phyloP scores from a whole-genome alignment of 2,888 invertebrate genomes.

The Harpalus rufipes region DNA sequence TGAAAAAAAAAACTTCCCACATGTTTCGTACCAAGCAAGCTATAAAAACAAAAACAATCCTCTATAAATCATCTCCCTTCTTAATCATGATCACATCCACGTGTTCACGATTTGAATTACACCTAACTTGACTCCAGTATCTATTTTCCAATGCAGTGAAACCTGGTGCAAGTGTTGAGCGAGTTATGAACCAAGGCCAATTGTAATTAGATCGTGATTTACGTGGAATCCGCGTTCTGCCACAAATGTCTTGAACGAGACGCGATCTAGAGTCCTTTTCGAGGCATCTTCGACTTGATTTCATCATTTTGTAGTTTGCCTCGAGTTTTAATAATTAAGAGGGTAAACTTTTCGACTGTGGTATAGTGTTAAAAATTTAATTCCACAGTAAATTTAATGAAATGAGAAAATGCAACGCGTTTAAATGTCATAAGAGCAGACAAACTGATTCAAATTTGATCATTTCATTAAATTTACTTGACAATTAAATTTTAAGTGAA shows the following conservation, averaged over 20 bases:
- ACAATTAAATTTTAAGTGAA: too few species aligned
- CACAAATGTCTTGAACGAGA: constrained; percentile 19
- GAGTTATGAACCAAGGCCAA: constrained; percentile 15
- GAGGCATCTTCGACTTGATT: background rate
- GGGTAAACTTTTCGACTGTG: too few species aligned
- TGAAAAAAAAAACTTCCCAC: constrained; percentile 1
- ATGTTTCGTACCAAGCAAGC: background rate
- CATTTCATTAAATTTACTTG: too few species aligned
- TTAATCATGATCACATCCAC: constrained; percentile 29
- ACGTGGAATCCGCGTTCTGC: constrained; percentile 29
- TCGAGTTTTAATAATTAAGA: too few species aligned
- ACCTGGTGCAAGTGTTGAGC: background rate
- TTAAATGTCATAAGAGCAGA: too few species aligned
- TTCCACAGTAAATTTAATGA: too few species aligned
- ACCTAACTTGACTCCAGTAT: constrained; percentile 4
- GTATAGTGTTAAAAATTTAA: too few species aligned
- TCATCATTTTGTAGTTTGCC: constrained; percentile 8
- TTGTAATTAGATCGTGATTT: constrained; percentile 34
- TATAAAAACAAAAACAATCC: background rate
- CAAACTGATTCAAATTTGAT: too few species aligned
- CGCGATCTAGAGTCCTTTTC: constrained; percentile 11
- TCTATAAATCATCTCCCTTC: constrained; percentile 18
- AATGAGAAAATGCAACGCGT: too few species aligned
- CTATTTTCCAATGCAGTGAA: constrained; percentile 30
- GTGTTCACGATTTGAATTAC: constrained; percentile 31